Evolutionary conservation across 2,888 invertebrate species (phyloP), one percentile per base, ranked within the genome.

Genomic region (Mongoloraphidia duomilia): DNA sequence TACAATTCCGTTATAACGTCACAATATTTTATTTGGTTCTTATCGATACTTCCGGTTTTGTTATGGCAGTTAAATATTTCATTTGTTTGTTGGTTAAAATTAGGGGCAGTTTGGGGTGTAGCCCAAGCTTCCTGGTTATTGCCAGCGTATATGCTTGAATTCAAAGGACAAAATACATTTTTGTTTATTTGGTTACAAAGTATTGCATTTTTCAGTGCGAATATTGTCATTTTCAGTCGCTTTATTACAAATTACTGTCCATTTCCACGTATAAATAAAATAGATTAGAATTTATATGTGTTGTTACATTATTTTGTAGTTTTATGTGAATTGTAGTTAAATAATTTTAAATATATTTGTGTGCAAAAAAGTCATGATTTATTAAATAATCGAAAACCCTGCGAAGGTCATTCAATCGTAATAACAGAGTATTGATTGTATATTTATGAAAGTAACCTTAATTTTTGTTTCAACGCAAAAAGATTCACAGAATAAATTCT

Each of bases 1-100:
- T 94, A 87, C 60, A 99, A 98, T 69, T 87, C 91, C 57, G 97
- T 98, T 0, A 78, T 94, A 63, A 98, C 98, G 0, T 94, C 96
- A 6, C 98, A 96, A 63, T 96, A 96, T 64, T 95, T 95, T 58
- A 76, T 97, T 44, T 98, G 98, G 98, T 94, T 93, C 62, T 67
- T 97, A 50, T 85, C 90, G 2, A 65, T 97, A 8, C 66, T 97
- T 13, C 97, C 98, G 0, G 61, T 93, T 17, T 80, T 87, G 50
- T 67, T 84, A 1, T 84, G 86, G 54, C 77, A 79, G 60, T 74
- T 92, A 34, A 72, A 73, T 53, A 68, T 83, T 51, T 67, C 74
- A 3, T 59, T 70, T 8, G 65, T 63, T 9, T 66, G 68, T 49
- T 72, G 75, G 0, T 49, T 76, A 1, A 57, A 77, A 9, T 63